Evolutionary conservation across 1,140 invertebrate genomes (phyloP), one percentile per base, ranked within the genome.

Genomic region (Papilio helenus): DNA sequence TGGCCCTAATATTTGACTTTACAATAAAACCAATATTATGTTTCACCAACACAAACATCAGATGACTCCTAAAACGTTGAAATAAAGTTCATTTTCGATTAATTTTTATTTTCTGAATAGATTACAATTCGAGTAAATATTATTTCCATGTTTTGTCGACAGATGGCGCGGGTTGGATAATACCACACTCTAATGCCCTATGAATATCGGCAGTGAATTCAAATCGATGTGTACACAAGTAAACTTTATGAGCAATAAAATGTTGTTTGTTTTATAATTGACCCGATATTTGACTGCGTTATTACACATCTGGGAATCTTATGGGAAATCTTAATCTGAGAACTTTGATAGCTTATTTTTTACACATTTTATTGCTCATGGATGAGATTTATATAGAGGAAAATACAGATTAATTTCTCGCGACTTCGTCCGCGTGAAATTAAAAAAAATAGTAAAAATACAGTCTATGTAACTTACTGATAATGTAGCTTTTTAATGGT

Each of bases 161-260:
- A 93, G 92, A 93, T 93, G 92, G 90, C 87, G 88, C 78, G 80
- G 85, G 80, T 72, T 83, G 84, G 88, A 87, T 92, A 89, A 91
- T 89, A 89, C 88, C 84, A 76, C 80, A 88, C 83, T 85, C 76
- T 81, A 85, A 79, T 81, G 82, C 74, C 55, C n/a, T 87, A 88
- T 86, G 83, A 88, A 87, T 88, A 87, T 88, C 84, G 87, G 82
- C 82, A 16, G 34, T 61, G 85, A 86, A 86, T 83, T 82, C 68
- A 76, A 81, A 82, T 82, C 81, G 76, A 76, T 80, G 80, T 79
- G 55, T 77, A 78, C 76, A 55, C 76, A 83, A 82, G 81, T 80
- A 81, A 80, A 74, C 85, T 90, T 90, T 90, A 90, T 89, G 86
- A 88, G 83, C 84, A 84, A 89, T 86, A 87, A 89, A 83, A 87